Percentiles rank a stretch among this genome's conserved stretches.
Conservation (phyloP, 1,140 invertebrate species). For the Drosophila sucinea region DNA sequence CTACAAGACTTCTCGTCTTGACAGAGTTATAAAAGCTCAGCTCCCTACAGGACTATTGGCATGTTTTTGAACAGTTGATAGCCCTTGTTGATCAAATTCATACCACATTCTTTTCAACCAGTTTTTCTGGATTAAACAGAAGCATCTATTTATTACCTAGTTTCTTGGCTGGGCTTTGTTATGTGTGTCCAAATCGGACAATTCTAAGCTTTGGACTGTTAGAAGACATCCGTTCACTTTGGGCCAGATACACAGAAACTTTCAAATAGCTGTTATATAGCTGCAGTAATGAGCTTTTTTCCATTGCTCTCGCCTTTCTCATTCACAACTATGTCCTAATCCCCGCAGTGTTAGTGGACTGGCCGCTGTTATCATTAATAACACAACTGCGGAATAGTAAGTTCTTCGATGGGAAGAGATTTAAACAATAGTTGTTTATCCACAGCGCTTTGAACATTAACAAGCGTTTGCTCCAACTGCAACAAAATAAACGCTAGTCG, state of each 20-base stretch:
- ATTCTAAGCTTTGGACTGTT: conserved; percentile 57
- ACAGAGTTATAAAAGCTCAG: too few relatives aligned
- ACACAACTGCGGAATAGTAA: conserved; percentile 51
- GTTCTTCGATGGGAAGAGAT: conserved; percentile 9
- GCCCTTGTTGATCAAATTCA: too few relatives aligned
- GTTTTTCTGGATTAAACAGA: background rate
- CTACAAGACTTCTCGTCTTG: too few relatives aligned
- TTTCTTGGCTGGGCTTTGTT: conserved; percentile 53
- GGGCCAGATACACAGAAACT: conserved; percentile 10
- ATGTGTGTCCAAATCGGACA: conserved; percentile 44
- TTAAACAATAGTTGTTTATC: background rate
- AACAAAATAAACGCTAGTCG: conserved; percentile 6
- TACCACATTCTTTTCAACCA: too few relatives aligned
- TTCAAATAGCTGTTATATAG: conserved; percentile 14
- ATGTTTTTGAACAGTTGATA: too few relatives aligned
- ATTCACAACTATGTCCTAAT: conserved; percentile 46
- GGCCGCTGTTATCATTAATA: conserved; percentile 41
- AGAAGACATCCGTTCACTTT: conserved; percentile 34
- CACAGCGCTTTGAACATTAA: conserved; percentile 34
- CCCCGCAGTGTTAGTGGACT: conserved; percentile 36
- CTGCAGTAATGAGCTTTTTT: conserved; percentile 33
- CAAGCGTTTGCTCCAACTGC: conserved; percentile 27
- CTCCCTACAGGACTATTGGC: too few relatives aligned
- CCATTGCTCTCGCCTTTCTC: conserved; percentile 46
- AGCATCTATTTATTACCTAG: conserved; percentile 35